Base-by-base conservation (phyloP, 1,140 invertebrate species). In the Rhyzopertha dominica region DNA sequence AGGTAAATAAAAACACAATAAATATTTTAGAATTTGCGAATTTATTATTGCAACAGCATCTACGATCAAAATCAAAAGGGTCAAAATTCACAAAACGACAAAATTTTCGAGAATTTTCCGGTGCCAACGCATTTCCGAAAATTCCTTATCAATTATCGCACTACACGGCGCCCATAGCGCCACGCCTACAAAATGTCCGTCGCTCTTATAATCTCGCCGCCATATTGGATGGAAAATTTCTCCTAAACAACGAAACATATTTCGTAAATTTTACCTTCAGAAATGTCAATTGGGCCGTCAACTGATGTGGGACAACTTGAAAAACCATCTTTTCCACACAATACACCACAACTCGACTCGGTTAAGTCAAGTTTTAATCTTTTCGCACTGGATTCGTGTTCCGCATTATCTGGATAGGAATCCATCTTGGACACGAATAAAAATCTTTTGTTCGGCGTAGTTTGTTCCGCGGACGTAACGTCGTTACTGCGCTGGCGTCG, bases 361-460 rank as follows among this genome's bases (percentile, higher is more conserved):
- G 39, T 43, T 49, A 54, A 30, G 49, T 62, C 62, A 34, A 63
- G 55, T 64, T 65, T 66, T 39, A 62, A 48, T 47, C 64, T 51
- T 58, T 66, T 66, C 42, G 60, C 59, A 54, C 52, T 40, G 32
- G 59, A 63, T 65, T 63, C 61, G 53, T 63, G 55, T 61, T 65
- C 64, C 43, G 51, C 51, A 44, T 57, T 58, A 45, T 65, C 59
- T 50, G 58, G 55, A 56, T 57, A 55, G 56, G 64, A 58, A 58
- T 63, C 64, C 64, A 66, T 66, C 48, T 65, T 66, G 58, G 60
- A 65, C 63, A 66, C 62, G 61, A 66, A 63, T 63, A 60, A 62
- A 53, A 56, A 46, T 50, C 35, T n/a, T n/a, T n/a, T n/a, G n/a
- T n/a, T n/a, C n/a, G n/a, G n/a, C n/a, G n/a, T n/a, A n/a, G n/a